Conservation (phyloP, 2,113 vertebrate genomes). For the Tragelaphus scriptus region DNA sequence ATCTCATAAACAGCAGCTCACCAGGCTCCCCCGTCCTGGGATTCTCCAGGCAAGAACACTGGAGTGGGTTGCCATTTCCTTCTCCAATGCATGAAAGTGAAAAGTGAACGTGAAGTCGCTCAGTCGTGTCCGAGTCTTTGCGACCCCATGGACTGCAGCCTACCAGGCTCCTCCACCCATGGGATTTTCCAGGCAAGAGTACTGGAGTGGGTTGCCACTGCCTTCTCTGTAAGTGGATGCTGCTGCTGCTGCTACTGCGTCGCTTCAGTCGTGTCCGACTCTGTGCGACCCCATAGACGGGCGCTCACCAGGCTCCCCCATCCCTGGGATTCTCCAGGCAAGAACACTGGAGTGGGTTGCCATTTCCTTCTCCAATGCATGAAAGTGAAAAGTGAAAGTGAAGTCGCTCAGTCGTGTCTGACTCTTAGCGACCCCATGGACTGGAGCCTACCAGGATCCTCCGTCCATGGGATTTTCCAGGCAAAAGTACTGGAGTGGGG, state of each 20-base stretch:
- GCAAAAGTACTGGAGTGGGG: too few species aligned
- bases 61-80: neutral
- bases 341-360: too few species aligned
- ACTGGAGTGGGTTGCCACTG: neutral
- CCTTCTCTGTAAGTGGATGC: neutral
- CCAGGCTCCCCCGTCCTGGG: fast-evolving
- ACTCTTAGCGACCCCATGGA: too few species aligned
- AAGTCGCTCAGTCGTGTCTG: too few species aligned
- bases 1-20: fast-evolving
- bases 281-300: fast-evolving
- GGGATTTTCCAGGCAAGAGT: neutral
- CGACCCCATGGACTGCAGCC: neutral
- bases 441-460: too few species aligned
- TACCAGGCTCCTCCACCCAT: fast-evolving
- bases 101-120: neutral
- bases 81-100: neutral
- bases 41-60: neutral
- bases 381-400: too few species aligned
- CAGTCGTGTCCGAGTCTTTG: fast-evolving
- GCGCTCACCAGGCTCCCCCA: too few species aligned
- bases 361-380: too few species aligned
- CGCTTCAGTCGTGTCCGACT: fast-evolving
- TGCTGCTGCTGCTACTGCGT: neutral
- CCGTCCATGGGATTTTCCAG: too few species aligned
- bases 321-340: too few species aligned